Evolutionary conservation across 35 echinoderm and acorn worm species (phyloP), one percentile per base, ranked within the genome.

Genomic region (Eucidaris tribuloides): DNA sequence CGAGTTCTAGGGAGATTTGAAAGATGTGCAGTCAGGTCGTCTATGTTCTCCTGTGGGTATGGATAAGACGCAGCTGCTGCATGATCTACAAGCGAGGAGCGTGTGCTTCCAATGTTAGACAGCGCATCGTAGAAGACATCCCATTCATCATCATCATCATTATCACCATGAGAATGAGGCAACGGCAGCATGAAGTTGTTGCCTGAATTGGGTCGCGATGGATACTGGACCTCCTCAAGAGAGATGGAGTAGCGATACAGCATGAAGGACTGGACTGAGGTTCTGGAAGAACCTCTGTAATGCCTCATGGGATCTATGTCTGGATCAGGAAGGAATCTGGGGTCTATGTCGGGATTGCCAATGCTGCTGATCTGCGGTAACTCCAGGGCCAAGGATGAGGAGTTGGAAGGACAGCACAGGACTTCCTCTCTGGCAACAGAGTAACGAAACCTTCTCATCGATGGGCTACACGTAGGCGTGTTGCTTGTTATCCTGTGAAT

Each of bases 221-320:
- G 68, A 36, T 19, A 44, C 14, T 44, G 34, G 68, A 74, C 20
- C n/a, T 74, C 68, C 40, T 74, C 68, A 3, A 74, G 68, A 40
- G 68, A 74, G 13, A 74, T 74, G 68, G 68, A 74, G 68, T 74
- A 74, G 22, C 68, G 68, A 24, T 74, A 74, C 35, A 74, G 68
- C 68, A 74, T 74, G 35, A n/a, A 74, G 34, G 68, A 40, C 3
- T 36, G 36, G 28, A 41, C 68, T 74, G 28, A 38, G 19, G 41
- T 40, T 22, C 36, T 74, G 68, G 34, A n/a, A n/a, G n/a, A n/a
- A n/a, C n/a, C n/a, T n/a, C n/a, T n/a, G n/a, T n/a, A n/a, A n/a
- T n/a, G n/a, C n/a, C n/a, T n/a, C n/a, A n/a, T n/a, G n/a, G n/a
- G n/a, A n/a, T n/a, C n/a, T n/a, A n/a, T n/a, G n/a, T n/a, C n/a